Conservation (phyloP, 2,888 invertebrate species). For the Capitulum mitella region DNA sequence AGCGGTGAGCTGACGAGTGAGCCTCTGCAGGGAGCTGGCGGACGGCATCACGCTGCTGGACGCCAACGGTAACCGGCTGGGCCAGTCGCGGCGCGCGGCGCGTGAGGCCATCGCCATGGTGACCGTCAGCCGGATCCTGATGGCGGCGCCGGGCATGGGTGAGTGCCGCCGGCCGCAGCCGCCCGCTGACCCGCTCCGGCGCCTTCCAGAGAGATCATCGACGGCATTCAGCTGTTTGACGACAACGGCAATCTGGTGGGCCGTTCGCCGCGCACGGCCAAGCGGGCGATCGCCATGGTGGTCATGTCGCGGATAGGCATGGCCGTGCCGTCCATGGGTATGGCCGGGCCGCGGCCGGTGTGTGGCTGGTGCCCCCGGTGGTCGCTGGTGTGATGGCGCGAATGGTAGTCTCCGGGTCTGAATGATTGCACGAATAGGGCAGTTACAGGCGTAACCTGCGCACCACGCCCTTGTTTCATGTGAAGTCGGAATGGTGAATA, state of each 20-base stretch:
- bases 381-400: not conserved
- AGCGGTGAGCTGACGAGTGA: no score
- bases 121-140: constrained; percentile 74
- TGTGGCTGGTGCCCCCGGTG: no score
- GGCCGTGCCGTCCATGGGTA: constrained; percentile 61
- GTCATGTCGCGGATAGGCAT: constrained; percentile 80
- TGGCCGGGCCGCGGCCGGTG: constrained; percentile 44
- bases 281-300: constrained; percentile 76
- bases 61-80: constrained; percentile 62
- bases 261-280: constrained; percentile 51
- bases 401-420: no score
- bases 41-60: constrained; percentile 78
- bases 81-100: constrained; percentile 54
- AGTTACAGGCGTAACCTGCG: no score
- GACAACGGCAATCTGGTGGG: constrained; percentile 47
- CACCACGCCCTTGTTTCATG: no score
- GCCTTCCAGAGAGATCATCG: not conserved
- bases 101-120: constrained; percentile 77
- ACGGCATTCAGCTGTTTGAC: constrained; percentile 45
- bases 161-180: constrained; percentile 35
- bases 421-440: no score
- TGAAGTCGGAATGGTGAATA: no score
- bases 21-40: constrained; percentile 57
- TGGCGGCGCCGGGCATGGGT: constrained; percentile 97
- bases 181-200: not conserved